Percentiles rank a stretch among this genome's conserved stretches.
Conservation (phyloP, 1,140 invertebrate genomes). For the Argopecten irradians region DNA sequence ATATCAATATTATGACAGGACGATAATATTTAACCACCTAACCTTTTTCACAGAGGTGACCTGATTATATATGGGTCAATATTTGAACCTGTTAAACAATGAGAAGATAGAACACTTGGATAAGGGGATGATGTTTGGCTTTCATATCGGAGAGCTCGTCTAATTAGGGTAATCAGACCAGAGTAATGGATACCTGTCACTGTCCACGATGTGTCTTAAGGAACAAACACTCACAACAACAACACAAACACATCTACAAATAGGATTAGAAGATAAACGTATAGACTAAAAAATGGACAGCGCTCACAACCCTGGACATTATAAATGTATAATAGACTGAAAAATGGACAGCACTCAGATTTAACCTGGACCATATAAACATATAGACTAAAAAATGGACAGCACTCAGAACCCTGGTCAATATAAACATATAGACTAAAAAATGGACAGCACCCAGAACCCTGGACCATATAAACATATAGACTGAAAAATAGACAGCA, state of each 20-base stretch:
- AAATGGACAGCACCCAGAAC: no score
- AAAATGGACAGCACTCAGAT: no score
- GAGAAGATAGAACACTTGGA: background rate
- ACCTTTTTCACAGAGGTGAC: background rate
- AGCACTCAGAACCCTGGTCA: no score
- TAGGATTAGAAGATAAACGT: background rate
- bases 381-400: no score
- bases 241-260: conserved; percentile 5
- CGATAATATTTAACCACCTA: background rate
- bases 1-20: conserved; percentile 9
- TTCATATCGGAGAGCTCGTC: background rate
- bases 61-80: background rate
- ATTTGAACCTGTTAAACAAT: conserved; percentile 17
- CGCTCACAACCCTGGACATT: background rate
- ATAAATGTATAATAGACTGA: no score
- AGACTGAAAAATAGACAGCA: no score
- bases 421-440: no score
- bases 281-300: no score
- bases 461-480: no score
- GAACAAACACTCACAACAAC: background rate
- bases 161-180: background rate
- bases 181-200: background rate
- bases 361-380: no score
- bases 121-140: background rate
- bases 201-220: background rate